Evolutionary conservation across 2,888 invertebrate genomes (phyloP).

Genomic region (Andrena camellia): DNA sequence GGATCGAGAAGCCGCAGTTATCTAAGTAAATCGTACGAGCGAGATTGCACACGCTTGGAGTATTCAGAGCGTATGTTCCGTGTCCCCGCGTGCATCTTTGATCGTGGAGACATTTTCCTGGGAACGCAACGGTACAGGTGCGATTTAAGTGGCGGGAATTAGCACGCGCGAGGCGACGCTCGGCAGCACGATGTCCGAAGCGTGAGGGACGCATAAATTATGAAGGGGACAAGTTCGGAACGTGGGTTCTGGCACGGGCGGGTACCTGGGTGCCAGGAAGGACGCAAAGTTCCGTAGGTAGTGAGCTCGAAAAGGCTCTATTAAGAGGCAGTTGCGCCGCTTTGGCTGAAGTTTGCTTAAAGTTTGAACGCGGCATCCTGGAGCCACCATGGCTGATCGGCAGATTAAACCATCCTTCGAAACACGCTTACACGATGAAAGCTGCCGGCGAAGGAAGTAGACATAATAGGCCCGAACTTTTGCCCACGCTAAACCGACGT

Average conservation of each 20-base stretch:
- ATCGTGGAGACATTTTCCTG: too few relatives aligned
- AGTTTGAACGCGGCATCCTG: slow-evolving; percentile 60
- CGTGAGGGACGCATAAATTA: slow-evolving; percentile 41
- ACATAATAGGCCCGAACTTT: slow-evolving; percentile 51
- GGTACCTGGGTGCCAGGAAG: slow-evolving; percentile 18
- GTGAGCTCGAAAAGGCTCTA: slow-evolving; percentile 61
- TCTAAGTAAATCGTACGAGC: neutral
- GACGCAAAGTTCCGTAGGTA: slow-evolving; percentile 58
- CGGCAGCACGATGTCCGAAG: neutral
- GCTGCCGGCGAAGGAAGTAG: slow-evolving; percentile 29
- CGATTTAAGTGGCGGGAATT: slow-evolving; percentile 4
- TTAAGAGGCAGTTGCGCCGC: slow-evolving; percentile 65
- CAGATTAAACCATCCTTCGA: slow-evolving; percentile 66
- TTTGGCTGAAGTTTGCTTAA: slow-evolving; percentile 55
- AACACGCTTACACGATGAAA: slow-evolving; percentile 51
- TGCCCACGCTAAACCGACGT: slow-evolving; percentile 32
- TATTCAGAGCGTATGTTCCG: neutral
- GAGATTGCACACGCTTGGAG: too few relatives aligned
- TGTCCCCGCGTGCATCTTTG: neutral
- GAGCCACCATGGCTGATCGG: slow-evolving; percentile 62
- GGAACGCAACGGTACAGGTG: too few relatives aligned
- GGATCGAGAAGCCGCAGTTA: neutral
- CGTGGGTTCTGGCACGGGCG: neutral
- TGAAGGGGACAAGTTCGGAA: slow-evolving; percentile 37
- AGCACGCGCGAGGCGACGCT: neutral